Evolutionary conservation across 2,797 vertebrate species (phyloP).

Genomic region (Hylomyscus alleni): DNA sequence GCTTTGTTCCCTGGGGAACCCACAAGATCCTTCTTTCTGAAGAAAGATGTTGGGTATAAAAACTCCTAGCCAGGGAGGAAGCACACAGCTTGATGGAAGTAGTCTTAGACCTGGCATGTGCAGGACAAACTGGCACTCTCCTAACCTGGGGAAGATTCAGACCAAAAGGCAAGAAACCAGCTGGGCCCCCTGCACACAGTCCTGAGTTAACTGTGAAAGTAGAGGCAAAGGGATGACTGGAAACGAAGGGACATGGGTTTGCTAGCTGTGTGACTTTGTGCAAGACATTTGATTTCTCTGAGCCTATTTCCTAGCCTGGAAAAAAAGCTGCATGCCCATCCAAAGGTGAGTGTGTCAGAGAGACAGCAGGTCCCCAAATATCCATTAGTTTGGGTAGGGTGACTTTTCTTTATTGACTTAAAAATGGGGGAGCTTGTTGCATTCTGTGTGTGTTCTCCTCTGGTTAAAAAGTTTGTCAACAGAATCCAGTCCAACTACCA

Average conservation of each 20-base stretch:
- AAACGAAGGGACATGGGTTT: neutral
- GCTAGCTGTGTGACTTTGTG: conserved; percentile 39
- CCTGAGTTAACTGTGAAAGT: neutral
- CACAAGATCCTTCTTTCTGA: no score
- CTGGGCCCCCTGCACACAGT: neutral
- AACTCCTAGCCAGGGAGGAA: no score
- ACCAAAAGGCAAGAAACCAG: neutral
- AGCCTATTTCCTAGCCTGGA: neutral
- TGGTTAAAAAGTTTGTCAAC: conserved; percentile 24
- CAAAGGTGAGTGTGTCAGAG: neutral
- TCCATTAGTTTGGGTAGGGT: neutral
- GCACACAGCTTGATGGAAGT: neutral
- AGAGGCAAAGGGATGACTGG: neutral
- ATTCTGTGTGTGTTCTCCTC: neutral
- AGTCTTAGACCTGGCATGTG: neutral
- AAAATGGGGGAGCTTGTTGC: neutral
- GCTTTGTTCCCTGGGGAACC: accelerated
- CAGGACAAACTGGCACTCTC: no score
- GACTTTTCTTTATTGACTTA: conserved; percentile 21
- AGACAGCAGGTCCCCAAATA: neutral
- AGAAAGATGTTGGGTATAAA: neutral
- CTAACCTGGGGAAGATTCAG: neutral
- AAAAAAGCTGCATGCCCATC: neutral
- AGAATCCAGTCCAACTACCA: neutral
- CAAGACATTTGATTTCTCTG: conserved; percentile 56